Percentiles rank a stretch among this genome's conserved stretches.
phyloP scores from a whole-genome alignment of 2,888 invertebrate genomes.

The Cremastobaeus sp. region DNA sequence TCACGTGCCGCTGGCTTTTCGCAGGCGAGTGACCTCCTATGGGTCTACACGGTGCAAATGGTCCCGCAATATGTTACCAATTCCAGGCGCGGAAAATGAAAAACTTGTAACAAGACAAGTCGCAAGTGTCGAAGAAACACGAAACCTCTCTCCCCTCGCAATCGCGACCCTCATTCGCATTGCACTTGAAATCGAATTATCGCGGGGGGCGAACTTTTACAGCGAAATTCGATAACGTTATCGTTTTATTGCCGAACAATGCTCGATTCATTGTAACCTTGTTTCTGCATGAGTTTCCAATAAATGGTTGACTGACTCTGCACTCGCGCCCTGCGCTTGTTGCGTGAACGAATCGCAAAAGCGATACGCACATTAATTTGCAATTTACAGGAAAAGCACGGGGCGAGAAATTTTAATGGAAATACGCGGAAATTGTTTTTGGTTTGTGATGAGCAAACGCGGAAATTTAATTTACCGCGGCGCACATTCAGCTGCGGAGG shows the following conservation, averaged over 20 bases:
- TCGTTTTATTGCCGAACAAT: slow-evolving; percentile 56
- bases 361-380: slow-evolving; percentile 56
- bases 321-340: slow-evolving; percentile 39
- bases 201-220: slow-evolving; percentile 48
- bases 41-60: slow-evolving; percentile 69
- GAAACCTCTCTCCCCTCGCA: slow-evolving; percentile 45
- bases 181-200: slow-evolving; percentile 54
- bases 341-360: slow-evolving; percentile 55
- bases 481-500: background rate
- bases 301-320: slow-evolving; percentile 56
- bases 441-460: slow-evolving; percentile 54
- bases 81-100: slow-evolving; percentile 67
- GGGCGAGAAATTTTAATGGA: slow-evolving; percentile 60
- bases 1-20: slow-evolving; percentile 72
- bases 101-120: slow-evolving; percentile 55
- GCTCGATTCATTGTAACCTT: slow-evolving; percentile 54
- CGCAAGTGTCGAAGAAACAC: slow-evolving; percentile 37
- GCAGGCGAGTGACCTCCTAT: slow-evolving; percentile 69
- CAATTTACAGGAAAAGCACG: slow-evolving; percentile 51
- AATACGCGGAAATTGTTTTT: slow-evolving; percentile 58
- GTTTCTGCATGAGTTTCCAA: slow-evolving; percentile 56
- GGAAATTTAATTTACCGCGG: slow-evolving; percentile 45
- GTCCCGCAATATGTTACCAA: slow-evolving; percentile 74
- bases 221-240: slow-evolving; percentile 58
- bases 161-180: slow-evolving; percentile 39